Base-by-base conservation (phyloP, 2,797 vertebrate genomes). In the Protonibea diacanthus region DNA sequence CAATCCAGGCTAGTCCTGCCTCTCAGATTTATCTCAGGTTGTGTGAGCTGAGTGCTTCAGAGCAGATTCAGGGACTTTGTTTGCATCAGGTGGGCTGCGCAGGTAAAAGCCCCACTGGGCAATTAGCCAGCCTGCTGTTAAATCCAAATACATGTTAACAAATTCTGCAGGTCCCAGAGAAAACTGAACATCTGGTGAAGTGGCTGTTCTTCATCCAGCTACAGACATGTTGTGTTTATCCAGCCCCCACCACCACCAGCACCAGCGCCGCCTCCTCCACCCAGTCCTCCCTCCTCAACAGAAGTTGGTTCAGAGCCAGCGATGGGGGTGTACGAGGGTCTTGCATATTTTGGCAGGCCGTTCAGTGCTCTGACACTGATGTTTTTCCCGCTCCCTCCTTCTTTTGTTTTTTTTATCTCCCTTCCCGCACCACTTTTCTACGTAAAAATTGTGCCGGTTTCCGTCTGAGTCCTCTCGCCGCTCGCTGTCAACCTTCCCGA, bases 121-220 rank as follows among this genome's bases (percentile, higher is more conserved):
- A 1, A 52, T 77, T 40, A 63, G 48, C 71, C 25, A 17, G 25
- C 62, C 65, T 56, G 74, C 70, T 59, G 21, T 44, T 75, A 69
- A 75, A 59, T 49, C 38, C 45, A 63, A 71, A 62, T 47, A 23
- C 44, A 40, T 40, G 66, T 74, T 42, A 47, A 81, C 76, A 73
- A 71, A 78, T 71, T 44, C 69, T 70, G 58, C 84, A 62, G 65
- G 67, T 84, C 75, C 65, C 42, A 53, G 15, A 44, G 74, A 70
- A 77, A 73, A 71, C 9, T 7, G 59, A 88, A 89, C 91, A 93
- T 93, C 89, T 91, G 91, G 25, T 52, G 40, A 62, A 76, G 80
- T 49, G 71, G 77, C 70, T 71, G 67, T 17, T 76, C 64, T 68
- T 61, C 74, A 48, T 81, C 71, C 49, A 67, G 72, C 77, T 57